Evolutionary conservation across 2,797 vertebrate genomes (phyloP).

Genomic region (Eulemur albifrons): DNA sequence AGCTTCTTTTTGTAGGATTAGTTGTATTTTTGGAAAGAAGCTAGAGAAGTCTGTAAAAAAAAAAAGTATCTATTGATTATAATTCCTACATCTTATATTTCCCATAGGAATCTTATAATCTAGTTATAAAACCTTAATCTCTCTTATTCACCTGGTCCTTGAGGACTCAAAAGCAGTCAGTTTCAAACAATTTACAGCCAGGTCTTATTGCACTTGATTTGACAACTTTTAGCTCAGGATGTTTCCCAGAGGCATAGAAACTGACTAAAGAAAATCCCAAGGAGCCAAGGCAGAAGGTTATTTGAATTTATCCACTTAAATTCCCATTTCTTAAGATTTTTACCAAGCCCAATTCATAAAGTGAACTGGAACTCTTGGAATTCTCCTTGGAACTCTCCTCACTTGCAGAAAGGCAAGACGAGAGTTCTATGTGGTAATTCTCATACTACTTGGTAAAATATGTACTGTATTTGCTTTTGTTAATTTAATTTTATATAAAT

Average conservation of each 20-base stretch:
- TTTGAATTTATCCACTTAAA: neutral
- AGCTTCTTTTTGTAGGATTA: neutral
- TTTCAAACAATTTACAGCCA: neutral
- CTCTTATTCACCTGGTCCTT: neutral
- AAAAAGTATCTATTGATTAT: neutral
- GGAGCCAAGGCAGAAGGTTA: neutral
- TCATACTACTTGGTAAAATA: neutral
- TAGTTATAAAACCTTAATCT: neutral
- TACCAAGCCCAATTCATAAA: neutral
- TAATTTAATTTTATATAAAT: neutral
- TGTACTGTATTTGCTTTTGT: neutral
- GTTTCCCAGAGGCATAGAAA: slow-evolving; percentile 1
- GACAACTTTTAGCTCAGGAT: neutral
- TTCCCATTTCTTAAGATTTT: neutral
- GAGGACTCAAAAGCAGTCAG: neutral
- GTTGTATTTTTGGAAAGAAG: slow-evolving; percentile 27
- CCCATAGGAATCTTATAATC: neutral
- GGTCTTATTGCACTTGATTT: neutral
- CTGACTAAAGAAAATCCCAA: neutral
- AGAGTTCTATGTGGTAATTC: neutral
- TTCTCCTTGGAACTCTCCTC: neutral
- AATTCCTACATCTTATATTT: slow-evolving; percentile 3
- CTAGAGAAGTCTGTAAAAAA: neutral
- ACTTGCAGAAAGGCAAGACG: neutral
- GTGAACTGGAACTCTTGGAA: no score